These are phyloP conservation scores for Megaptera novaeangliae DNA, from an alignment of 2,113 vertebrate genomes.

Conservation along the genomic window DNA sequence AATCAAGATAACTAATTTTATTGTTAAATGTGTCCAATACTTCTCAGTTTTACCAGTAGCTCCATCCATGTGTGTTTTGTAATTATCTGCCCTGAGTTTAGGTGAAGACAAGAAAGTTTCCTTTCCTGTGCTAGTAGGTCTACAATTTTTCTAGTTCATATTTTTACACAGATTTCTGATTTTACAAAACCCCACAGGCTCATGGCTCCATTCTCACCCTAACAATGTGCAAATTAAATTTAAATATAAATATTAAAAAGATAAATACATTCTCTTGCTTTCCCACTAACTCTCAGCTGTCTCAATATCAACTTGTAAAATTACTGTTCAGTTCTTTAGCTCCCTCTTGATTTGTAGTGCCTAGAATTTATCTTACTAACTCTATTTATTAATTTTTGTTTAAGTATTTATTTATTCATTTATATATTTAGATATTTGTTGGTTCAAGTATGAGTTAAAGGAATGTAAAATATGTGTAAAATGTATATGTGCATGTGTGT, in stretches of 20 bases:
- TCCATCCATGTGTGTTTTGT: neutral
- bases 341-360: neutral
- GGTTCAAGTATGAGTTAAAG: neutral
- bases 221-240: neutral
- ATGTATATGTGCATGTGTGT: neutral
- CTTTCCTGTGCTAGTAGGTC: neutral
- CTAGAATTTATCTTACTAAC: neutral
- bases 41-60: neutral
- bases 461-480: neutral
- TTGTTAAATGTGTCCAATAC: neutral
- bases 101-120: neutral
- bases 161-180: neutral
- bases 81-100: neutral
- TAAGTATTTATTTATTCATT: neutral
- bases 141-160: neutral
- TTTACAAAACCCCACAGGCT: neutral
- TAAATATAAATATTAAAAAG: neutral
- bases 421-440: neutral
- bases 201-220: neutral
- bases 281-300: neutral
- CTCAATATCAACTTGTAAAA: neutral
- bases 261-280: neutral
- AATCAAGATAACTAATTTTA: neutral
- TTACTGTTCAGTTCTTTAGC: neutral
- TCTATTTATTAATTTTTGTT: neutral